These are phyloP conservation scores for Hypsibius dujardini DNA, from an alignment of 1,140 invertebrate genomes.

Conservation along the genomic window DNA sequence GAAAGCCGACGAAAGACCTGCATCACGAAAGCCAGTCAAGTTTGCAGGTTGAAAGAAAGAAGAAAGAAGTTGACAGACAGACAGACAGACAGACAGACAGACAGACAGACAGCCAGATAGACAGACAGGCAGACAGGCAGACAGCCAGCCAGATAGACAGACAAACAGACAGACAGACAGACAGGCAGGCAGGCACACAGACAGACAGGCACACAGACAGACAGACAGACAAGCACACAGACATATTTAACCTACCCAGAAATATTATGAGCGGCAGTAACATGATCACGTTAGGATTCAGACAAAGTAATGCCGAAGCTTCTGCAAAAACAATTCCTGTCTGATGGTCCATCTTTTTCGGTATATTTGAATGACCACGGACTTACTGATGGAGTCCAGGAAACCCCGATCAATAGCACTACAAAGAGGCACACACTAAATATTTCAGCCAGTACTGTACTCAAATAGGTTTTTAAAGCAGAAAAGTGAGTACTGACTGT, in stretches of 20 bases:
- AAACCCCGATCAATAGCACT: neutral
- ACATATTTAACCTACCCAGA: neutral
- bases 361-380: too few species aligned
- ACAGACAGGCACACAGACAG: too few species aligned
- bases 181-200: too few species aligned
- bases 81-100: neutral
- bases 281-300: neutral
- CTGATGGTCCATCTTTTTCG: too few species aligned
- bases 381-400: neutral
- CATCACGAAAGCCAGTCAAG: too few species aligned
- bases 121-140: neutral
- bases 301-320: neutral
- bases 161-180: neutral
- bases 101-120: neutral
- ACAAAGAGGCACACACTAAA: too few species aligned
- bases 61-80: neutral
- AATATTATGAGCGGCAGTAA: neutral
- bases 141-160: neutral
- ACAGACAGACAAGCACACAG: too few species aligned
- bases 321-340: constrained; percentile 10
- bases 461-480: neutral
- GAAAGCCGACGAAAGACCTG: neutral
- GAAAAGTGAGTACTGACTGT: neutral
- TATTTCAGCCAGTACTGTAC: too few species aligned
- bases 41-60: neutral